These are phyloP conservation scores for Pemphredon lugubris DNA, from an alignment of 2,888 invertebrate species.

Conservation along the genomic window DNA sequence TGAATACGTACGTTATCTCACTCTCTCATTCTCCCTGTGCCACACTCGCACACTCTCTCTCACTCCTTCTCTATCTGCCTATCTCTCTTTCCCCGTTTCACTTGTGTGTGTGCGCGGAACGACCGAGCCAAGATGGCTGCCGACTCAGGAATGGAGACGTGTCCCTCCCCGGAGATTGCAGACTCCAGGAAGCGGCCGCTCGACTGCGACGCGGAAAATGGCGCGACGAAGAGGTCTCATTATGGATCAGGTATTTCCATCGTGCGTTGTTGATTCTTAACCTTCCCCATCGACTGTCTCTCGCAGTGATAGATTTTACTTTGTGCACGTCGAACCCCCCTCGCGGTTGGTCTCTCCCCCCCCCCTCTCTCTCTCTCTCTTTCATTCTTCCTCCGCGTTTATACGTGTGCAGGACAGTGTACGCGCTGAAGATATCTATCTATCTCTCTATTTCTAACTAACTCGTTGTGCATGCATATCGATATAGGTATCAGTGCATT, in stretches of 20 bases:
- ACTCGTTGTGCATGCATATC: slow-evolving; percentile 14
- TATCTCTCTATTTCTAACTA: too few relatives aligned
- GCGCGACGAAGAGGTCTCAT: slow-evolving; percentile 94
- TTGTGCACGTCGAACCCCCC: too few relatives aligned
- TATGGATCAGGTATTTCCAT: slow-evolving; percentile 90
- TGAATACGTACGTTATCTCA: slow-evolving; percentile 2
- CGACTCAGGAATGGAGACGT: slow-evolving; percentile 96
- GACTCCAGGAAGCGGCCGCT: slow-evolving; percentile 95
- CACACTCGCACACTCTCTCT: slow-evolving; percentile 36
- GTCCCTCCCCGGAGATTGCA: slow-evolving; percentile 95
- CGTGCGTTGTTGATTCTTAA: slow-evolving; percentile 35
- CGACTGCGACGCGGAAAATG: slow-evolving; percentile 93
- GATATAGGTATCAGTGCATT: slow-evolving; percentile 9
- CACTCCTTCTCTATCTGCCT: slow-evolving; percentile 45
- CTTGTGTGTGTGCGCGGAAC: slow-evolving; percentile 66
- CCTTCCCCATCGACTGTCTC: slow-evolving; percentile 5
- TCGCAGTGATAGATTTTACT: too few relatives aligned
- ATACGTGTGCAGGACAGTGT: too few relatives aligned
- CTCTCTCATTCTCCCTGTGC: too few relatives aligned
- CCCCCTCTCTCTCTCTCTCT: too few relatives aligned
- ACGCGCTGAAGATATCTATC: too few relatives aligned
- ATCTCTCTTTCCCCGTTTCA: slow-evolving; percentile 47
- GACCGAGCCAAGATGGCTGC: slow-evolving; percentile 89
- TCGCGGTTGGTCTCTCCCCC: too few relatives aligned
- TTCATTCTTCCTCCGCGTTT: too few relatives aligned